Percentiles rank a stretch among this genome's conserved stretches.
These are phyloP conservation scores for Crotalus tigris DNA, from an alignment of 2,113 vertebrate genomes.

Conservation along the genomic window DNA sequence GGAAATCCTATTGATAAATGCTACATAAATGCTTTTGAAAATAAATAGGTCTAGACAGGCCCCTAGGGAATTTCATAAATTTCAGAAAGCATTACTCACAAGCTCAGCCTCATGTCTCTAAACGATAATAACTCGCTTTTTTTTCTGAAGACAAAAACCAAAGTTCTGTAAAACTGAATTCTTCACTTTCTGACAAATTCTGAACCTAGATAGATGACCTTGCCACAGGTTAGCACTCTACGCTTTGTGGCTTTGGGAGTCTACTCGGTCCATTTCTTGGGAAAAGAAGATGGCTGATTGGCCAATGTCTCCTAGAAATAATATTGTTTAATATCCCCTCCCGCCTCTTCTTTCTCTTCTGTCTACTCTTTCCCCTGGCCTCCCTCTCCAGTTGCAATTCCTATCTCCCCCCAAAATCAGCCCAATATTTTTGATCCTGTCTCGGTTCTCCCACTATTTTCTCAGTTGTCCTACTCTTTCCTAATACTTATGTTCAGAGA, in stretches of 20 bases:
- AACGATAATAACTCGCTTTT: neutral
- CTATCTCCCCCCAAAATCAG: neutral
- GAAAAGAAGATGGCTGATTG: neutral
- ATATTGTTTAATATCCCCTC: neutral
- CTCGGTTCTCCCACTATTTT: neutral
- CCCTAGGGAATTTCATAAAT: neutral
- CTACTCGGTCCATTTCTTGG: neutral
- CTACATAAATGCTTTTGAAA: neutral
- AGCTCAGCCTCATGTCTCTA: neutral
- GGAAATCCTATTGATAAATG: neutral
- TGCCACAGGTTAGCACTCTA: neutral
- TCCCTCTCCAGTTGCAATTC: neutral
- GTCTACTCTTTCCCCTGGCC: neutral
- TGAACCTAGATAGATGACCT: neutral
- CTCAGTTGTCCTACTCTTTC: neutral
- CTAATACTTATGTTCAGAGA: neutral
- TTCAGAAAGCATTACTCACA: neutral
- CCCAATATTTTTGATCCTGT: neutral
- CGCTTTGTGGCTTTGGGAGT: neutral
- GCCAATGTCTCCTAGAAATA: neutral
- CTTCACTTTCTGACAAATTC: neutral
- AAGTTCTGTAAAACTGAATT: neutral
- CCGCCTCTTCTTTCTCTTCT: neutral
- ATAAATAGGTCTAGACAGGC: neutral
- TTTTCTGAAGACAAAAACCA: neutral